phyloP scores from a whole-genome alignment of 2,113 vertebrate species.

The Telmatochromis brichardi region DNA sequence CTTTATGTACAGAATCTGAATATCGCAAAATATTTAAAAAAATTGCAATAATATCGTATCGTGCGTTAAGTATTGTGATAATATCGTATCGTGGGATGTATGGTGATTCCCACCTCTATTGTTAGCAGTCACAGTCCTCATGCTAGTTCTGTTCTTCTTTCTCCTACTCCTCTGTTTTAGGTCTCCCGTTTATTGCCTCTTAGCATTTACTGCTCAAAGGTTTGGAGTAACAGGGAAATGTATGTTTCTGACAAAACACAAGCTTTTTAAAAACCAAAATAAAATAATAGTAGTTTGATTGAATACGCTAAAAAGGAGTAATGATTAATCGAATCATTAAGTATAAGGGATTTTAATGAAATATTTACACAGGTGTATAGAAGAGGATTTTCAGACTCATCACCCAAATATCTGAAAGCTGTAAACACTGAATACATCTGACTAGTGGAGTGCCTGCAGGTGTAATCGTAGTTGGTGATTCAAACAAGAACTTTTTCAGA shows the following conservation, averaged over 20 bases:
- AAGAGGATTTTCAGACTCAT: accelerated
- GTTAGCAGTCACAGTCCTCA: neutral
- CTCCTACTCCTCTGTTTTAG: neutral
- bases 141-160: neutral
- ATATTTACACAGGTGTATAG: neutral
- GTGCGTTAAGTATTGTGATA: no score
- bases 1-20: no score
- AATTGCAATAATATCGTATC: no score
- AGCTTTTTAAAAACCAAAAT: neutral
- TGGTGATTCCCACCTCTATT: neutral
- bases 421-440: neutral
- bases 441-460: neutral
- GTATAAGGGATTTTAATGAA: neutral
- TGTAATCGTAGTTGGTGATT: neutral
- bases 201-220: neutral
- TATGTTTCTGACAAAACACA: neutral
- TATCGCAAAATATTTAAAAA: no score
- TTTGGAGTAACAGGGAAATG: neutral
- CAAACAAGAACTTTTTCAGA: neutral
- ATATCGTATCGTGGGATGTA: no score
- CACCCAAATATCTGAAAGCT: neutral
- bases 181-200: neutral
- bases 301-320: accelerated
- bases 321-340: neutral
- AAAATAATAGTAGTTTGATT: neutral